Conservation (phyloP, 2,888 invertebrate species). For the Lasiommata megera region DNA sequence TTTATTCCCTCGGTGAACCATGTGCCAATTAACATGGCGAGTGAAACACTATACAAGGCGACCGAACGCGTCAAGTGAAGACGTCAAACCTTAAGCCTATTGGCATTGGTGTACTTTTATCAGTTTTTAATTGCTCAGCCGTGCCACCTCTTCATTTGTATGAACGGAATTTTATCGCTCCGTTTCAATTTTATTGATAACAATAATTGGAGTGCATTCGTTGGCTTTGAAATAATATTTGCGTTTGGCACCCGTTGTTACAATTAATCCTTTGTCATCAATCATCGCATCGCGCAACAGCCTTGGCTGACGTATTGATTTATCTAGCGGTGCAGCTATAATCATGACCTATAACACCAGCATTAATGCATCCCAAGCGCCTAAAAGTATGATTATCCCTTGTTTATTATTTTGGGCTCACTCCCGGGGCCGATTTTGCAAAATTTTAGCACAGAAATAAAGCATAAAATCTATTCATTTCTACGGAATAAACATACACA, state of each 20-base stretch:
- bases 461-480: no score
- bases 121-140: conserved; percentile 4
- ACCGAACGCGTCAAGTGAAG: background rate
- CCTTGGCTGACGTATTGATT: conserved; percentile 23
- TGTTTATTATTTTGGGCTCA: no score
- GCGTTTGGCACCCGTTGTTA: conserved; percentile 18
- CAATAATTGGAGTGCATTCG: conserved; percentile 10
- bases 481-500: no score
- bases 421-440: no score
- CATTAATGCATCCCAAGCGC: background rate
- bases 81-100: background rate
- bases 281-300: conserved; percentile 19
- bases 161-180: conserved; percentile 13
- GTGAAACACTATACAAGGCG: background rate
- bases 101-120: conserved; percentile 15
- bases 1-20: no score
- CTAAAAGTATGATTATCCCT: no score
- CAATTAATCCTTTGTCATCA: conserved; percentile 27
- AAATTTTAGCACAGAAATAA: no score
- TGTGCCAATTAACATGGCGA: no score
- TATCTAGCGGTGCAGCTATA: background rate
- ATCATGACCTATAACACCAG: background rate
- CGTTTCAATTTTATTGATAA: background rate
- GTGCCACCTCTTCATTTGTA: conserved; percentile 6
- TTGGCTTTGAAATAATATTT: conserved; percentile 20